Evolutionary conservation across 2,113 vertebrate species (phyloP).

Genomic region (Chaetodon auriga): DNA sequence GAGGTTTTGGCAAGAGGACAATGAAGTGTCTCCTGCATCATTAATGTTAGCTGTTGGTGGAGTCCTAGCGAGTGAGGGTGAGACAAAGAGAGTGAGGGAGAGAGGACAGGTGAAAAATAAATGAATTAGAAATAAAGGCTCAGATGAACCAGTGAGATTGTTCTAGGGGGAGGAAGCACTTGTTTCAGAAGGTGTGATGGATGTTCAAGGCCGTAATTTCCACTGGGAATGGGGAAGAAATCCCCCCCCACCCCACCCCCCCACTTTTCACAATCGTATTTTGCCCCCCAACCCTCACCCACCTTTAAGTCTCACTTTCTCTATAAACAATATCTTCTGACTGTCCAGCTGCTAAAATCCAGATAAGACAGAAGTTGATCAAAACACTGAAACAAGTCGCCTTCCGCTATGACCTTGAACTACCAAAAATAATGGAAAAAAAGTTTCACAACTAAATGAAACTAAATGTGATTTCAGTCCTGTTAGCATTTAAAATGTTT

Average conservation of each 20-base stretch:
- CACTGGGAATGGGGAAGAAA: background rate
- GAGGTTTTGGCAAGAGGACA: slow-evolving; percentile 54
- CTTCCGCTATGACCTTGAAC: too few relatives aligned
- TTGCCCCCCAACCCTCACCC: too few relatives aligned
- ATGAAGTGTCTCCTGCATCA: slow-evolving; percentile 66
- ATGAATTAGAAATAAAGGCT: slow-evolving; percentile 37
- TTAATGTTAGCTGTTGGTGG: slow-evolving; percentile 62
- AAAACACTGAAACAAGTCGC: too few relatives aligned
- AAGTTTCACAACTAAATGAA: too few relatives aligned
- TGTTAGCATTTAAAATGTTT: too few relatives aligned
- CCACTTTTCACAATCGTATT: too few relatives aligned
- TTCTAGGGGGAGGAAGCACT: background rate
- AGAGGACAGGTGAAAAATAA: slow-evolving; percentile 24
- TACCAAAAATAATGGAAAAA: too few relatives aligned
- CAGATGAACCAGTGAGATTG: slow-evolving; percentile 58
- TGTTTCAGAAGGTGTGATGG: slow-evolving; percentile 1
- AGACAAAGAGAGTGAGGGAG: background rate
- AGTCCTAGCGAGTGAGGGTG: background rate
- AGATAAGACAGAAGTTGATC: too few relatives aligned
- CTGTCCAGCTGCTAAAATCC: too few relatives aligned
- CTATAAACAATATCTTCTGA: background rate
- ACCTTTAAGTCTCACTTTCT: too few relatives aligned
- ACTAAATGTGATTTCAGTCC: too few relatives aligned
- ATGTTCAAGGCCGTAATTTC: background rate
- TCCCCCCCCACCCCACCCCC: background rate